Base-by-base conservation (phyloP, 2,888 invertebrate genomes). In the Zhengitettix transpicula region DNA sequence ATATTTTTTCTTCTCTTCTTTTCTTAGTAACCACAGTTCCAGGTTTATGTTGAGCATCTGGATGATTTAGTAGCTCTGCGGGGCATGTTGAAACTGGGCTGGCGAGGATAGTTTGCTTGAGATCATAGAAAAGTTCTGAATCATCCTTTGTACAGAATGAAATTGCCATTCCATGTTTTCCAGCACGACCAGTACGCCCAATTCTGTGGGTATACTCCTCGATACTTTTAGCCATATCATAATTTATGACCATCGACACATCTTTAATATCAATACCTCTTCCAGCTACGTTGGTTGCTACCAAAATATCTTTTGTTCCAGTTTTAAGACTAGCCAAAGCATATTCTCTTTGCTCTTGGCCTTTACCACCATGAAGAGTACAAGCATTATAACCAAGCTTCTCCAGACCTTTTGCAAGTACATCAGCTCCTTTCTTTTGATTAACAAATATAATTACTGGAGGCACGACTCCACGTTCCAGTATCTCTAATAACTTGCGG, bases 241-340 rank as follows among this genome's bases (percentile, higher is more conserved):
- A 99, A 74, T 99, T 99, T 68, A 99, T 93, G 64, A 99, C 99
- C 75, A 99, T 81, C 10, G 97, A 95, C 3, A 99, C 99, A 73
- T 99, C 98, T 72, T 99, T 98, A 71, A 99, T 98, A 71, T 99
- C 99, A 66, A 99, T 99, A 91, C 99, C 99, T 81, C 99, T 89
- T 67, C 99, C 99, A 66, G 99, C 99, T 1, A 99, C 99, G 74
- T 99, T 98, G 0, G 99, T 99, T 1, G 99, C 99, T 52, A 99
- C 99, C 67, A 99, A 77, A 70, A 99, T 99, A 71, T 99, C 97
- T 73, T 98, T 98, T 1, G 89, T 82, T 9, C 98, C 98, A 58
- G 87, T 85, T 73, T 99, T 99, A 64, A 99, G 85, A 73, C 94
- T 89, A 9, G 95, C 92, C 71, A 99, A 77, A 14, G 99, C 99